Percentiles rank a stretch among this genome's conserved stretches.
phyloP scores from a whole-genome alignment of 2,888 invertebrate genomes.

The Trachelus stipa region DNA sequence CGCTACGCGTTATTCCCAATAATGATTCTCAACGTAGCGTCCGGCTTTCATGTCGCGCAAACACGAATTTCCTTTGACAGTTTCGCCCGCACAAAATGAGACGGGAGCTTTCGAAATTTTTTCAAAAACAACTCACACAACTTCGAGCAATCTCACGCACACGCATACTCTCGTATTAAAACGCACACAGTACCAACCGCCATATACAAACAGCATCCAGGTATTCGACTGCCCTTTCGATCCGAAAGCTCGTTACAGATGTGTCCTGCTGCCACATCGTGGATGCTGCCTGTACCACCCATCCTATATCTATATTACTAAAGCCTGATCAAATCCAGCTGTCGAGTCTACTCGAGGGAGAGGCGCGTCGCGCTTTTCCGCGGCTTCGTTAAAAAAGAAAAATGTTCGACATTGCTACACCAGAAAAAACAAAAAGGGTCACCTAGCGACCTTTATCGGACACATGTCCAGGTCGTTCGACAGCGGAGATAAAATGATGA shows the following conservation, averaged over 20 bases:
- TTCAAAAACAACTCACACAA: neutral
- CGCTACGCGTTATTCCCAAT: neutral
- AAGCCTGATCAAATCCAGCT: neutral
- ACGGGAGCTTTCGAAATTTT: neutral
- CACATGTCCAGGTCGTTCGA: neutral
- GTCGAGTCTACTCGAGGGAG: neutral
- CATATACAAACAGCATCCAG: neutral
- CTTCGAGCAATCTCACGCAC: neutral
- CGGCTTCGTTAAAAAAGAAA: neutral
- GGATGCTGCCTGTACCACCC: neutral
- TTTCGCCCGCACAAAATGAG: neutral
- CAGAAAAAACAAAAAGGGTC: neutral
- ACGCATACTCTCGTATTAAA: neutral
- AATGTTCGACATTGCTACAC: neutral
- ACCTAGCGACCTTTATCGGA: neutral
- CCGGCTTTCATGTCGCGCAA: conserved; percentile 5
- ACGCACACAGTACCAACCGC: neutral
- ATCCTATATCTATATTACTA: neutral
- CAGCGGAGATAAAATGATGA: neutral
- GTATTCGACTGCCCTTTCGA: neutral
- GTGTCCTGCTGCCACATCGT: neutral
- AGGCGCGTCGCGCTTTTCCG: neutral
- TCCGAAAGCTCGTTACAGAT: neutral
- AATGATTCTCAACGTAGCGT: neutral
- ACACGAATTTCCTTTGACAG: conserved; percentile 4